Evolutionary conservation across 37 sponge, comb jelly and placozoan genomes (phyloP).

Genomic region (Theonella swinhoei): DNA sequence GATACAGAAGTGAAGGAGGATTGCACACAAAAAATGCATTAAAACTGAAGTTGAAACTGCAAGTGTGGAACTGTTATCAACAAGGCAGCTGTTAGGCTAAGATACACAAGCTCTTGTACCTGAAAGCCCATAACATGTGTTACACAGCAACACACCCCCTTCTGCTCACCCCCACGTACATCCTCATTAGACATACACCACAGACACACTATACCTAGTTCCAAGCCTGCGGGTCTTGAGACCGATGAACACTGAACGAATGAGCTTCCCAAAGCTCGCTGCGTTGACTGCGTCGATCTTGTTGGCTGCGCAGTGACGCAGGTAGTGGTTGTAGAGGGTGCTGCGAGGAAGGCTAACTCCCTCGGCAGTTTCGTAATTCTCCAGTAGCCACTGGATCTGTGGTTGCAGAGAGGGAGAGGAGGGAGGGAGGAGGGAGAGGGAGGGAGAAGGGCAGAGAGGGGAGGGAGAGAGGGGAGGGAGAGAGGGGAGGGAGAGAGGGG

Average conservation of each 20-base stretch:
- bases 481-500: too few species aligned
- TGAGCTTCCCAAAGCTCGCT: constrained; percentile 97
- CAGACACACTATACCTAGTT: constrained; percentile 60
- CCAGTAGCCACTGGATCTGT: constrained; percentile 95
- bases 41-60: background rate
- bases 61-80: too few species aligned
- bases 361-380: constrained; percentile 97
- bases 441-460: too few species aligned
- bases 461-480: too few species aligned
- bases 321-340: constrained; percentile 94
- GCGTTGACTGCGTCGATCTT: constrained; percentile 98
- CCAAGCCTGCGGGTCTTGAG: constrained; percentile 96
- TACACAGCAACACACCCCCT: background rate
- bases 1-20: background rate
- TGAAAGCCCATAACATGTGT: background rate
- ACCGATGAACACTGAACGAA: constrained; percentile 95
- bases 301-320: constrained; percentile 88
- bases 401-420: background rate
- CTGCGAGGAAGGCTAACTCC: constrained; percentile 93
- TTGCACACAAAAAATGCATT: too few species aligned
- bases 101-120: background rate
- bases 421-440: too few species aligned
- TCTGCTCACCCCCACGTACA: background rate
- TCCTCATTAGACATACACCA: background rate
- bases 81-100: background rate